Percentiles rank a stretch among this genome's conserved stretches.
Evolutionary conservation across 2,888 invertebrate species (phyloP).

Genomic region (Eulithis prunata): DNA sequence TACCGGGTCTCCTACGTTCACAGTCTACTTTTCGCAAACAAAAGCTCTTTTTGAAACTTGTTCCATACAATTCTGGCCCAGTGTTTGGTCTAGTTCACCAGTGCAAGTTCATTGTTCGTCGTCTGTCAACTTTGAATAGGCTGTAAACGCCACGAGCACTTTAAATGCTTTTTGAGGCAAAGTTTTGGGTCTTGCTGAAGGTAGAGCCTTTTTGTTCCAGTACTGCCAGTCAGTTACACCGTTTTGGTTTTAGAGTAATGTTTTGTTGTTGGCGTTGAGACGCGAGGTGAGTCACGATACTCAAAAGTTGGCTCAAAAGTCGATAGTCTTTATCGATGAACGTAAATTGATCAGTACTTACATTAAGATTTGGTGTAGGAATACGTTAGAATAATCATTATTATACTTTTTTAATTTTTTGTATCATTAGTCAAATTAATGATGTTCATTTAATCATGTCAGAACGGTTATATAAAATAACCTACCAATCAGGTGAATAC

Average conservation of each 20-base stretch:
- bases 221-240: slow-evolving; percentile 70
- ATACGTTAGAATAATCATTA: no score
- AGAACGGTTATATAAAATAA: no score
- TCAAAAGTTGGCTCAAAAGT: slow-evolving; percentile 57
- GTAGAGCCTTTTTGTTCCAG: slow-evolving; percentile 69
- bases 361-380: not conserved
- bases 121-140: slow-evolving; percentile 51
- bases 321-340: slow-evolving; percentile 71
- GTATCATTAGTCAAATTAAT: no score
- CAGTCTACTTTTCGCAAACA: slow-evolving; percentile 50
- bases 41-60: slow-evolving; percentile 60
- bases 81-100: slow-evolving; percentile 83
- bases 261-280: slow-evolving; percentile 83
- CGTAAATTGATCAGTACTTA: slow-evolving; percentile 21
- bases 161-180: slow-evolving; percentile 62
- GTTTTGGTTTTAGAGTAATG: slow-evolving; percentile 60
- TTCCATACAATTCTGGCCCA: slow-evolving; percentile 69
- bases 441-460: no score
- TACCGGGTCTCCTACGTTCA: slow-evolving; percentile 57
- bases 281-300: slow-evolving; percentile 79
- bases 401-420: no score
- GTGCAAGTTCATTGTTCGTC: slow-evolving; percentile 82
- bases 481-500: no score
- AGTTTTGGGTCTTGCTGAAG: slow-evolving; percentile 63
- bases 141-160: slow-evolving; percentile 71